phyloP scores from a whole-genome alignment of 2,113 vertebrate genomes.

The Excalfactoria chinensis region DNA sequence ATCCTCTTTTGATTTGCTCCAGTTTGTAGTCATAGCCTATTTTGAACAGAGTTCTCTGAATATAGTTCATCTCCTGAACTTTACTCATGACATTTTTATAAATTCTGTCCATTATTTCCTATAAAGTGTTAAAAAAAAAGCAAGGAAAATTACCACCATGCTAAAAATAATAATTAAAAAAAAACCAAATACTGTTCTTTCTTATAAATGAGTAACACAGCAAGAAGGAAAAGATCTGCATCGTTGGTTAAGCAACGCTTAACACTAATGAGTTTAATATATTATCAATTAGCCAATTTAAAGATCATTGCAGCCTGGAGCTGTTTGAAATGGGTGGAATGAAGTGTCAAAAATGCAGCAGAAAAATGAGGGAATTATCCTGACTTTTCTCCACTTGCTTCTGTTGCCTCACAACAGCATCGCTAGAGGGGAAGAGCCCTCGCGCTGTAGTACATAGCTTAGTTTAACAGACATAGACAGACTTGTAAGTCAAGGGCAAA shows the following conservation, averaged over 20 bases:
- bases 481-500: neutral
- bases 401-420: neutral
- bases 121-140: constrained; percentile 5
- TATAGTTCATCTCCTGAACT: constrained; percentile 93
- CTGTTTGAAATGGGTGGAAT: neutral
- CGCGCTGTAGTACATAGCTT: rapidly evolving
- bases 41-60: constrained; percentile 93
- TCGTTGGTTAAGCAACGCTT: neutral
- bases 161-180: neutral
- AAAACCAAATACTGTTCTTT: neutral
- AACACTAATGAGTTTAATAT: neutral
- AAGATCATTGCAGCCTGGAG: neutral
- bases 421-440: neutral
- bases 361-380: neutral
- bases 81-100: constrained; percentile 98
- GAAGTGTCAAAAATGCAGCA: neutral
- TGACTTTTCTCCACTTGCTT: neutral
- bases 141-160: constrained; percentile 9
- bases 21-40: constrained; percentile 95
- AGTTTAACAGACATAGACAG: neutral
- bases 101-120: constrained; percentile 99
- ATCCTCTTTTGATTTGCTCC: constrained; percentile 94
- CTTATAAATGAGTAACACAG: neutral
- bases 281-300: neutral
- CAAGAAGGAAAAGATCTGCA: neutral